phyloP scores from a whole-genome alignment of 53 echinoderm and acorn worm genomes.

The Crossaster papposus region DNA sequence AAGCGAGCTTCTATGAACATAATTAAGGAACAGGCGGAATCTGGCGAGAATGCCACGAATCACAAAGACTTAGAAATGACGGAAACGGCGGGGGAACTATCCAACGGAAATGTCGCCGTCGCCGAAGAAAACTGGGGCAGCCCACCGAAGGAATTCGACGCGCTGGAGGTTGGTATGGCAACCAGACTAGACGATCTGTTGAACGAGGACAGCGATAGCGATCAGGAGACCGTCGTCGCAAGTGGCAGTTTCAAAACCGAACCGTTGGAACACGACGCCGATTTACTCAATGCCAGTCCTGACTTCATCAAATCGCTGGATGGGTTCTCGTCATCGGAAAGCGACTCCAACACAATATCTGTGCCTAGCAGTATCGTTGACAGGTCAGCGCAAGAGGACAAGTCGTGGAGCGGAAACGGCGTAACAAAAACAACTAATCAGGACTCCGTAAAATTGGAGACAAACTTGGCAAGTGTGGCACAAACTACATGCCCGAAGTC shows the following conservation, averaged over 20 bases:
- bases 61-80: constrained; percentile 20
- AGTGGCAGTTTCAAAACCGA: constrained; percentile 22
- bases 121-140: constrained; percentile 9
- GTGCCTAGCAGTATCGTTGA: neutral
- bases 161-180: constrained; percentile 17
- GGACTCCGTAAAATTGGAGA: neutral
- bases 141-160: neutral
- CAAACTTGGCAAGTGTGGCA: neutral
- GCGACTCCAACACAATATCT: constrained; percentile 2
- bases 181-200: constrained; percentile 48
- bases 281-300: constrained; percentile 4
- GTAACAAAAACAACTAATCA: neutral
- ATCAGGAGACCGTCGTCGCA: constrained; percentile 42
- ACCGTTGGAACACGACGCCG: neutral
- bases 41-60: neutral
- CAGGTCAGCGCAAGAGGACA: neutral
- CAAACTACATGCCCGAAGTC: neutral
- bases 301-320: constrained; percentile 9
- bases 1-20: constrained; percentile 7
- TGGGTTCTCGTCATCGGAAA: neutral
- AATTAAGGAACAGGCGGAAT: neutral
- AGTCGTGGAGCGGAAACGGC: neutral
- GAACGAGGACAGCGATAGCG: constrained; percentile 41
- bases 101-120: neutral
- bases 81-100: constrained; percentile 19